Base-by-base conservation (phyloP, 2,888 invertebrate genomes). In the Tetheella fluctuosa region DNA sequence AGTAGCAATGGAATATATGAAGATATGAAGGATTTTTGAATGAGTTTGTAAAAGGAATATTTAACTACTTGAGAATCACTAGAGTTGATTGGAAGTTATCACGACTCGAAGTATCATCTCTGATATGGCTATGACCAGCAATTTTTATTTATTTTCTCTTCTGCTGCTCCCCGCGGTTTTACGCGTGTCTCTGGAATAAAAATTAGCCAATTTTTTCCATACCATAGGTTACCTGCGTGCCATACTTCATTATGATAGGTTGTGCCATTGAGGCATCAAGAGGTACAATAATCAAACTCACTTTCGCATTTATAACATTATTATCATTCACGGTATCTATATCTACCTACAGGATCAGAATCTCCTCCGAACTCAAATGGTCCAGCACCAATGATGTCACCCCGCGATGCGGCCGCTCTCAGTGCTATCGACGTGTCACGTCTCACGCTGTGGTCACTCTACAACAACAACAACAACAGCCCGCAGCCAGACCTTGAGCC, bases 381-480 rank as follows among this genome's bases (percentile, higher is more conserved):
- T 77, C 67, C 93, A 0, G 76, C 94, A 61, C 80, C 94, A 72
- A 81, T 94, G 93, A 76, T 94, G 92, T 75, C 94, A 66, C 86
- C 90, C 0, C 79, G 94, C 77, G 93, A 89, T 80, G 92, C 82
- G 0, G 84, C 84, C 30, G 89, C 94, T 0, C 90, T 97, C 59
- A 96, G 95, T 70, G 96, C 96, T 12, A 89, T 96, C 62, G 97
- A 97, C 83, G 95, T 97, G 91, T 96, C 96, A 1, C 95, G 97
- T 62, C 94, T 97, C 70, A 96, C 96, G 0, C 92, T 97, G 25
- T 97, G 97, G 97, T 97, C 96, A 68, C 94, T 97, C 77, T 97
- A 97, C 89, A 96, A 96, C 85, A 96, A 96, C 80, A 96, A 95
- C 79, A 95, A 94, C 85, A 94, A 88, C 78, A 94, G 95, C 77